Evolutionary conservation across 1,140 invertebrate genomes (phyloP).

Genomic region (Pseudomyrmex pallidus): DNA sequence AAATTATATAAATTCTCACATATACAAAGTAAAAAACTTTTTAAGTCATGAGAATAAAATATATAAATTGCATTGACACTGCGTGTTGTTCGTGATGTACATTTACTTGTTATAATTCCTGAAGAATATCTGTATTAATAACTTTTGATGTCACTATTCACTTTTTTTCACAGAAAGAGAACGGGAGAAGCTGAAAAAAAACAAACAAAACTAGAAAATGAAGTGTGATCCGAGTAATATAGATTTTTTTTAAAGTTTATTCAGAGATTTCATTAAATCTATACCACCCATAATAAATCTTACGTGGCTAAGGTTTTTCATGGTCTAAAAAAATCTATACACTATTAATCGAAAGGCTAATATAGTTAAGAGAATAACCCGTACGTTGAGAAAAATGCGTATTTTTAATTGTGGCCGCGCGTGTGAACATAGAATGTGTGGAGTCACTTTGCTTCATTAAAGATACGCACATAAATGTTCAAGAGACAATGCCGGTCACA

Average conservation of each 20-base stretch:
- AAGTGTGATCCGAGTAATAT: too few relatives aligned
- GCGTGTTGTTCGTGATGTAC: too few relatives aligned
- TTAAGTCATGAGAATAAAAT: neutral
- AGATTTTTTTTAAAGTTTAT: conserved; percentile 45
- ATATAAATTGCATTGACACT: too few relatives aligned
- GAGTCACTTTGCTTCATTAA: conserved; percentile 22
- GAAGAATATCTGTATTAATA: too few relatives aligned
- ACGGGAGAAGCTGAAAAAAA: too few relatives aligned
- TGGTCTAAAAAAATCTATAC: conserved; percentile 64
- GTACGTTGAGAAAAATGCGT: conserved; percentile 50
- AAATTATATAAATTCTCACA: too few relatives aligned
- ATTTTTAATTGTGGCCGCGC: conserved; percentile 13
- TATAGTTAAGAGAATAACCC: conserved; percentile 61
- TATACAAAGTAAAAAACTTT: too few relatives aligned
- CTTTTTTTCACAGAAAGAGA: too few relatives aligned
- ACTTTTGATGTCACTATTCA: too few relatives aligned
- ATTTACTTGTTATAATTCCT: too few relatives aligned
- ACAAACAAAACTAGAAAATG: too few relatives aligned
- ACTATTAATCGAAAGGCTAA: conserved; percentile 59
- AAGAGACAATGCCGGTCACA: conserved; percentile 32
- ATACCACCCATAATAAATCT: conserved; percentile 73
- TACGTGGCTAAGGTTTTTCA: conserved; percentile 59
- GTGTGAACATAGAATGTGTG: neutral
- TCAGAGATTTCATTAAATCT: conserved; percentile 65
- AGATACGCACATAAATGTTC: conserved; percentile 51